Conservation (phyloP, 1,140 invertebrate species). For the Mercenaria mercenaria region DNA sequence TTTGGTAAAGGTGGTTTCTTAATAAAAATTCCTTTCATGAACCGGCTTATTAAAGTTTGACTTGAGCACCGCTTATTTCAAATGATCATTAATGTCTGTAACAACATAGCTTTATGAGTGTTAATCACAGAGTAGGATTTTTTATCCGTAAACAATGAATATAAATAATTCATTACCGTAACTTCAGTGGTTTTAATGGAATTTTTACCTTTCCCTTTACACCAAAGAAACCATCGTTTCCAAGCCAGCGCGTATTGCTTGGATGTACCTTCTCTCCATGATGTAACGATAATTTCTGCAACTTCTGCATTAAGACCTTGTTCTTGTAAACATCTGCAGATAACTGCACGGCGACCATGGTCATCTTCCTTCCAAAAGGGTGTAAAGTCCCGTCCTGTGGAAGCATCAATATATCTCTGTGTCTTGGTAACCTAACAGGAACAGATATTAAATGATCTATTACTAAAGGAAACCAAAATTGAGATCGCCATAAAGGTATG, state of each 20-base stretch:
- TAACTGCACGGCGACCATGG: constrained; percentile 23
- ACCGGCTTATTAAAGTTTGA: constrained; percentile 37
- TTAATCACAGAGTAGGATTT: constrained; percentile 64
- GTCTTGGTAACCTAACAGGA: constrained; percentile 40
- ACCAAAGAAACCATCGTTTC: constrained; percentile 64
- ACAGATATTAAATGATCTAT: background rate
- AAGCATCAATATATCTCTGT: constrained; percentile 6
- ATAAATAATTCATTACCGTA: constrained; percentile 37
- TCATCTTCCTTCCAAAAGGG: background rate
- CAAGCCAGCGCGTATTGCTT: constrained; percentile 55
- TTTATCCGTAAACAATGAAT: background rate
- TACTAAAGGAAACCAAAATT: background rate
- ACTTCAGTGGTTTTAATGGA: constrained; percentile 35
- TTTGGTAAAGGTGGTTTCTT: constrained; percentile 52
- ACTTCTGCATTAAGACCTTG: constrained; percentile 36
- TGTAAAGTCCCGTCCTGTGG: background rate
- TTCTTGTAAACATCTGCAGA: constrained; percentile 19
- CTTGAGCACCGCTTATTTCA: background rate
- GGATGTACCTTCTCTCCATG: constrained; percentile 39
- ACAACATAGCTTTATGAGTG: constrained; percentile 50
- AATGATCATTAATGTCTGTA: constrained; percentile 38
- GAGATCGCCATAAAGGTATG: background rate
- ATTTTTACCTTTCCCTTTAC: constrained; percentile 37
- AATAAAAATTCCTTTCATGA: constrained; percentile 68
- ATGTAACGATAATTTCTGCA: constrained; percentile 30